Percentiles rank a stretch among this genome's conserved stretches.
These are phyloP conservation scores for Drosophila eohydei DNA, from an alignment of 2,888 invertebrate genomes.

Conservation along the genomic window DNA sequence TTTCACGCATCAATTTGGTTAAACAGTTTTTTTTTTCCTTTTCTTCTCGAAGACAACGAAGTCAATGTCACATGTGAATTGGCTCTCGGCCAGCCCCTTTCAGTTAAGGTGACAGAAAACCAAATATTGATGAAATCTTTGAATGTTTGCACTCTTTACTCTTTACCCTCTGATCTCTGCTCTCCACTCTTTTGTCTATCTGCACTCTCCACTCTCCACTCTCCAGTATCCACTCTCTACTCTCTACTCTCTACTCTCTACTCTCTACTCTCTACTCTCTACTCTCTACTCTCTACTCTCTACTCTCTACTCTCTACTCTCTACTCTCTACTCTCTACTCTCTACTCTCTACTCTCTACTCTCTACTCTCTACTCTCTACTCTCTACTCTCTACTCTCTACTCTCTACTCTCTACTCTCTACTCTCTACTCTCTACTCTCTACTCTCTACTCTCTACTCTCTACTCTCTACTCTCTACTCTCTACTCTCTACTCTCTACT, in stretches of 20 bases:
- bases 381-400: neutral
- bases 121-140: constrained; percentile 2
- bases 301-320: neutral
- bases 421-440: neutral
- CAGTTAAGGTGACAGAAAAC: neutral
- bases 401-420: neutral
- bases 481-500: neutral
- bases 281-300: neutral
- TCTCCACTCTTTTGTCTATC: neutral
- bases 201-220: neutral
- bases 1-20: constrained; percentile 59
- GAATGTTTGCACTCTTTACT: neutral
- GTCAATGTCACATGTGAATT: constrained; percentile 24
- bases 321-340: neutral
- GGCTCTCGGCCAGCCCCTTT: neutral
- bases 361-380: neutral
- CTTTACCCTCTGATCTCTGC: too few species aligned
- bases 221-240: neutral
- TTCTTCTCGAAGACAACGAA: neutral
- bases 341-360: neutral
- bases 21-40: constrained; percentile 31
- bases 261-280: neutral
- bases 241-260: neutral
- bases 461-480: neutral
- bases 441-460: neutral